phyloP scores from a whole-genome alignment of 2,113 vertebrate species.

The Nematolebias whitei region DNA sequence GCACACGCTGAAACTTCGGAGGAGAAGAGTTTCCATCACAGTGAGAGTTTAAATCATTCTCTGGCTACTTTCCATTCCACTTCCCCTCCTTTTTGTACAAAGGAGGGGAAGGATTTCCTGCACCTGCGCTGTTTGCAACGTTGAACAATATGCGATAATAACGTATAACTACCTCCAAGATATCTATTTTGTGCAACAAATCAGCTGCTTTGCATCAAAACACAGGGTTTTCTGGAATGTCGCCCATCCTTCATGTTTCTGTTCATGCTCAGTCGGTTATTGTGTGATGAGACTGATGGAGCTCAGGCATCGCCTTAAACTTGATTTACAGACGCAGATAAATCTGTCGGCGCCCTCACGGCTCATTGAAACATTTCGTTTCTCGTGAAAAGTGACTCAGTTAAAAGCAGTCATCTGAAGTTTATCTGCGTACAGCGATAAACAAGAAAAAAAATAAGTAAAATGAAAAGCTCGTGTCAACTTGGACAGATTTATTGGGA shows the following conservation, averaged over 20 bases:
- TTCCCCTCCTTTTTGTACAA: slow-evolving; percentile 2
- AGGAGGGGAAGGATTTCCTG: neutral
- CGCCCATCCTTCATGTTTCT: neutral
- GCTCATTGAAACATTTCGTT: too few species aligned
- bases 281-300: slow-evolving; percentile 12
- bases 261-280: too few species aligned
- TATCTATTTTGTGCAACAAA: neutral
- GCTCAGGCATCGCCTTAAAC: slow-evolving; percentile 12
- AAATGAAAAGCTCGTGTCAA: too few species aligned
- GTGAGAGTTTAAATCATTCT: slow-evolving; percentile 4
- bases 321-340: slow-evolving; percentile 2
- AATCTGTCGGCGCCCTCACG: too few species aligned
- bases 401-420: too few species aligned
- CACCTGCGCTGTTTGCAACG: neutral
- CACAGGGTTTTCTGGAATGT: neutral
- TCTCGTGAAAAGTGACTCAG: too few species aligned
- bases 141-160: neutral
- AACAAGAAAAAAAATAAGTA: too few species aligned
- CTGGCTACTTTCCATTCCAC: slow-evolving; percentile 2
- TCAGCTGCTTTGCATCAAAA: neutral
- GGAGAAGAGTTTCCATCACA: neutral
- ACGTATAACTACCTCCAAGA: neutral
- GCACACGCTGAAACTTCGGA: slow-evolving; percentile 11
- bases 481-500: too few species aligned
- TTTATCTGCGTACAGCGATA: too few species aligned